Evolutionary conservation across 2,113 vertebrate species (phyloP).

Genomic region (Malurus melanocephalus): DNA sequence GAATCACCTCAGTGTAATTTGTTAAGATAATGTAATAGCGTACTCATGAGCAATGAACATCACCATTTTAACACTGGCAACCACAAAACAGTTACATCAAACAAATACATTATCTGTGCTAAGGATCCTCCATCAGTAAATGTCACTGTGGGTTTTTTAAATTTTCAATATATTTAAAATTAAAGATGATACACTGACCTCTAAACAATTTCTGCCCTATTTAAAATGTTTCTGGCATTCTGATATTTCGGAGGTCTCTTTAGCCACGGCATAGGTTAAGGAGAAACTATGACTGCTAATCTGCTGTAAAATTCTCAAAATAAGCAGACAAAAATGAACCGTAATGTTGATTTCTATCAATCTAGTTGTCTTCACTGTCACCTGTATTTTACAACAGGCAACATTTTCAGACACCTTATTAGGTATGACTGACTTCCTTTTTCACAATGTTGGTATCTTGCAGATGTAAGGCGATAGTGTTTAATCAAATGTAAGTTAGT

Average conservation of each 20-base stretch:
- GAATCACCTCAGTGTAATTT: not conserved
- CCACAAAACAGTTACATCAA: not conserved
- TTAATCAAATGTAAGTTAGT: not conserved
- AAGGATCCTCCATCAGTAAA: not conserved
- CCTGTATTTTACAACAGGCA: not conserved
- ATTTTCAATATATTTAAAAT: not conserved
- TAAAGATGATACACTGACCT: not conserved
- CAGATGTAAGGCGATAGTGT: not conserved
- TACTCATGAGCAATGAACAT: not conserved
- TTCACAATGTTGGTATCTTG: not conserved
- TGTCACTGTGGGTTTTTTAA: not conserved
- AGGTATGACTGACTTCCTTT: not conserved
- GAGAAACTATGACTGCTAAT: not conserved
- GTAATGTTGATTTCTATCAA: not conserved
- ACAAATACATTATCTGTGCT: not conserved
- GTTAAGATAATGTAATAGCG: not conserved
- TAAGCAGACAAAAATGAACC: not conserved
- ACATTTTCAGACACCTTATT: not conserved
- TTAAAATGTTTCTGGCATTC: not conserved
- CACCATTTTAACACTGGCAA: conserved; percentile 4
- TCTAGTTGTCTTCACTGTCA: not conserved
- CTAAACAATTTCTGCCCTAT: not conserved
- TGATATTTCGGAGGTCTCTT: not conserved
- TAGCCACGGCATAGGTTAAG: fast-evolving
- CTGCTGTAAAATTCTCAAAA: not conserved